phyloP scores from a whole-genome alignment of 2,113 vertebrate species.

The Phoenicopterus ruber region DNA sequence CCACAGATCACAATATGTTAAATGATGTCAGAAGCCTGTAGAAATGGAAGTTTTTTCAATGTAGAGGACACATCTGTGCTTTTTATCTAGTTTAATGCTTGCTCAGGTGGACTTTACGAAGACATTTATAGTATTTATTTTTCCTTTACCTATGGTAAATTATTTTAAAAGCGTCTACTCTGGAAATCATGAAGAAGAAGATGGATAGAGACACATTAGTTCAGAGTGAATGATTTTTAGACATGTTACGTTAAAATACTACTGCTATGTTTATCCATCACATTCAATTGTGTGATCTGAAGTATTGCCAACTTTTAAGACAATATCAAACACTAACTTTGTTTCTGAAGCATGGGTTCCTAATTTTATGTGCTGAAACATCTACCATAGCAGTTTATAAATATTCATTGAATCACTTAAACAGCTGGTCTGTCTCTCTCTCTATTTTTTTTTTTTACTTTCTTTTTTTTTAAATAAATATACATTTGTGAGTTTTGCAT shows the following conservation, averaged over 20 bases:
- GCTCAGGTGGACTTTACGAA: not conserved
- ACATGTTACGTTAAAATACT: not conserved
- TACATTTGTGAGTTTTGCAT: not conserved
- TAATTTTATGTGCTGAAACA: not conserved
- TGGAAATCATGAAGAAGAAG: not conserved
- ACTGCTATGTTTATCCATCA: not conserved
- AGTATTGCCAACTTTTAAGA: accelerated
- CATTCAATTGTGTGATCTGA: not conserved
- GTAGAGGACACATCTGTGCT: not conserved
- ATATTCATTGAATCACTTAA: not conserved
- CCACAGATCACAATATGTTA: not conserved
- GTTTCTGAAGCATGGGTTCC: not conserved
- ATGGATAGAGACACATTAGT: not conserved
- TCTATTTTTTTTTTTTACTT: too few species aligned
- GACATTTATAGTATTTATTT: not conserved
- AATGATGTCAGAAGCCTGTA: not conserved
- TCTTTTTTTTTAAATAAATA: not conserved
- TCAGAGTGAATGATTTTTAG: not conserved
- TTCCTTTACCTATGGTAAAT: not conserved
- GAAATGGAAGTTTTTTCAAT: not conserved
- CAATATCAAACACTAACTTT: not conserved
- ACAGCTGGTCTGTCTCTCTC: not conserved
- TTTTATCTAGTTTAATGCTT: not conserved
- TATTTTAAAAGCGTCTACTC: not conserved
- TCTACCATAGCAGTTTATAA: not conserved